phyloP scores from a whole-genome alignment of 2,797 vertebrate genomes.

The Thripadectes ignobilis region DNA sequence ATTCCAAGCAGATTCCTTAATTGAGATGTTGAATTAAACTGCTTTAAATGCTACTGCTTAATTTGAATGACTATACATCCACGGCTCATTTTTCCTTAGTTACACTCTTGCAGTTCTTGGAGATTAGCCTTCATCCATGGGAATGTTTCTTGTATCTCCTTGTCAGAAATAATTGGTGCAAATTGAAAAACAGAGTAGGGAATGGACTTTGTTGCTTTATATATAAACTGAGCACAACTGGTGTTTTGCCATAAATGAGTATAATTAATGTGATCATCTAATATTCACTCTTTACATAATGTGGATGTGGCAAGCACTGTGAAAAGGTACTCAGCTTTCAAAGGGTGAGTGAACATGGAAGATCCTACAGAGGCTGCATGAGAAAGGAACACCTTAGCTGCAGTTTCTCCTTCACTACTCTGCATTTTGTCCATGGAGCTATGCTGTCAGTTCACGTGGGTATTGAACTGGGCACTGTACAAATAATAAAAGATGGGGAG shows the following conservation, averaged over 20 bases:
- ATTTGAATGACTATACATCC: conserved; percentile 13
- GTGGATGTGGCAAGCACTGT: not conserved
- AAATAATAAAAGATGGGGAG: not conserved
- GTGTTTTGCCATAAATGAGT: not conserved
- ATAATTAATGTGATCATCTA: not conserved
- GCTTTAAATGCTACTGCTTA: not conserved
- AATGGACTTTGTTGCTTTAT: not conserved
- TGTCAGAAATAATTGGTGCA: conserved; percentile 22
- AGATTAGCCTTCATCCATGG: not conserved
- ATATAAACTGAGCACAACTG: not conserved
- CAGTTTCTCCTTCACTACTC: not conserved
- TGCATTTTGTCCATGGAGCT: not conserved
- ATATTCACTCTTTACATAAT: not conserved
- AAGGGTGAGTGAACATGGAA: not conserved
- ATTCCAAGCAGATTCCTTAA: conserved; percentile 21
- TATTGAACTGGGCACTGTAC: not conserved
- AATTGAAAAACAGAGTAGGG: not conserved
- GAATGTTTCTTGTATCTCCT: not conserved
- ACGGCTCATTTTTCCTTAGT: not conserved
- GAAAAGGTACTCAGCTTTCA: not conserved
- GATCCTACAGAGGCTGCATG: not conserved
- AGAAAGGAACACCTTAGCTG: not conserved
- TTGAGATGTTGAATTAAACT: conserved; percentile 33
- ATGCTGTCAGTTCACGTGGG: not conserved
- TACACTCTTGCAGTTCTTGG: not conserved